A percentile compares a stretch with the other conserved stretches of the same genome.
Evolutionary conservation across 37 sponge, comb jelly and placozoan genomes (phyloP).

Genomic region (Oopsacas minuta): DNA sequence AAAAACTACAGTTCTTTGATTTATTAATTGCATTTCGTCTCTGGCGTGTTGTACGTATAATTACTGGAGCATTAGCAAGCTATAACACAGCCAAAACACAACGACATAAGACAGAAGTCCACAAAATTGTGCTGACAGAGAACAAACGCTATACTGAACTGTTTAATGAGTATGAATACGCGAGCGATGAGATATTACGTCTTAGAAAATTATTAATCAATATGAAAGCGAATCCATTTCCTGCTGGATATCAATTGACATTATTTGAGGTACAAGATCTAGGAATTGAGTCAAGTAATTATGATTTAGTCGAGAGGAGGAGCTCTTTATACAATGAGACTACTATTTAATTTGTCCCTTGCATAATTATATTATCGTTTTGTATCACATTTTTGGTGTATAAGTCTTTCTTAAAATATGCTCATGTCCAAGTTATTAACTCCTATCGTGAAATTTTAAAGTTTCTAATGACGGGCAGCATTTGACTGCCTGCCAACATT

Average conservation of each 20-base stretch:
- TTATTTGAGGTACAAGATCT: neutral
- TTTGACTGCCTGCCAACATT: no score
- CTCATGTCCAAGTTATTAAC: no score
- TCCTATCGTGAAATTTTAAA: no score
- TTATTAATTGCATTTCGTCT: neutral
- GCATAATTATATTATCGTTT: no score
- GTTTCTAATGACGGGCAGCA: no score
- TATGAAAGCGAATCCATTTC: neutral
- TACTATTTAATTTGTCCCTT: neutral
- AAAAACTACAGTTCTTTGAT: neutral
- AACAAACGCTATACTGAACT: neutral
- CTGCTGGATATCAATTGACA: neutral
- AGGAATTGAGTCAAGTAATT: neutral
- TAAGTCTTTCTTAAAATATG: no score
- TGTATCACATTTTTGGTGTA: no score
- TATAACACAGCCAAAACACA: constrained; percentile 10
- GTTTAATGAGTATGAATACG: neutral
- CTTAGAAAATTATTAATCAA: neutral
- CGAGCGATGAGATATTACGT: neutral
- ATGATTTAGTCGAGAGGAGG: neutral
- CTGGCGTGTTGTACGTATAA: constrained; percentile 14
- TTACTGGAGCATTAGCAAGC: constrained; percentile 9
- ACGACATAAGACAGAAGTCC: neutral
- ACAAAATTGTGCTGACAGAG: neutral
- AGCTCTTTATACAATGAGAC: neutral